Conservation (phyloP, 2,113 vertebrate species). For the Eretmochelys imbricata region DNA sequence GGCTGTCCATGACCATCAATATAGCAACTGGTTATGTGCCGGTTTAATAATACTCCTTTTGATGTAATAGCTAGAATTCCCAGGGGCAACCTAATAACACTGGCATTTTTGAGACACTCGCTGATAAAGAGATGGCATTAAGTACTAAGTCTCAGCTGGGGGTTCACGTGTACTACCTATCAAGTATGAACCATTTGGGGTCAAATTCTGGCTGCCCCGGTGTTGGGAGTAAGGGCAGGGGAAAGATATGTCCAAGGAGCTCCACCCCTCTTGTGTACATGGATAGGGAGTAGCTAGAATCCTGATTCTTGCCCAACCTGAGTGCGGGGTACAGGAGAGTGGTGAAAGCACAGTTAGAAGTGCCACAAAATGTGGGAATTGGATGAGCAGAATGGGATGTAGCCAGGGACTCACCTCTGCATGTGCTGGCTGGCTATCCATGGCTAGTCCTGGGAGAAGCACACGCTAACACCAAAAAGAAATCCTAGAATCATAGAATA, state of each 20-base stretch:
- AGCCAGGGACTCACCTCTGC: accelerated
- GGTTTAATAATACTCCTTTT: slow-evolving; percentile 33
- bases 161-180: accelerated
- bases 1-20: not conserved
- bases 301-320: accelerated
- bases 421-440: not conserved
- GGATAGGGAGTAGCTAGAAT: not conserved
- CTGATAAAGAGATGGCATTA: not conserved
- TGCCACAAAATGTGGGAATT: not conserved
- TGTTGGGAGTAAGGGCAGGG: not conserved
- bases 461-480: not conserved
- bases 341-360: not conserved
- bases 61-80: slow-evolving; percentile 7
- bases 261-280: not conserved
- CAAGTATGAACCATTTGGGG: not conserved
- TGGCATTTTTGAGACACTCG: slow-evolving; percentile 2
- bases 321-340: not conserved
- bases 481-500: not conserved
- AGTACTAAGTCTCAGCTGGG: not conserved
- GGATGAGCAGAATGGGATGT: not conserved
- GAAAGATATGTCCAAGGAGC: not conserved
- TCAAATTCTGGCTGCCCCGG: not conserved
- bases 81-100: not conserved
- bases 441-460: not conserved
- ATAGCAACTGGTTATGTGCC: slow-evolving; percentile 16